phyloP scores from a whole-genome alignment of 2,113 vertebrate species.

The Etheostoma cragini region DNA sequence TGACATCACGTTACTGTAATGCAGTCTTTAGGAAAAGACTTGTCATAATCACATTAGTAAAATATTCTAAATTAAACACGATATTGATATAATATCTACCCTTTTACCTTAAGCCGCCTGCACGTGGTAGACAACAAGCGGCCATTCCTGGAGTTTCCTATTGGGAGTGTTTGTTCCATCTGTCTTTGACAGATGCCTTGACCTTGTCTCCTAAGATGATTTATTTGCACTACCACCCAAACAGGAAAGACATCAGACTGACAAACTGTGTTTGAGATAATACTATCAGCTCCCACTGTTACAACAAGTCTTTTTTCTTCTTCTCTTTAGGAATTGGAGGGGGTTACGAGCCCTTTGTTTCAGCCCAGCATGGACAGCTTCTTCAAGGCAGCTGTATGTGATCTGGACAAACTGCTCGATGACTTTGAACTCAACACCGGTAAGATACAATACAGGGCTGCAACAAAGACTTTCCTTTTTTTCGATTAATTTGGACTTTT shows the following conservation, averaged over 20 bases:
- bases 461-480: background rate
- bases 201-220: background rate
- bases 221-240: background rate
- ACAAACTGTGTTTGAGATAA: background rate
- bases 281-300: background rate
- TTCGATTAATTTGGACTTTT: background rate
- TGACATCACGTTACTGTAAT: too few species aligned
- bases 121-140: too few species aligned
- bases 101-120: too few species aligned
- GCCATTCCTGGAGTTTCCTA: too few species aligned
- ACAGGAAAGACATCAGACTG: background rate
- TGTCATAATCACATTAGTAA: too few species aligned
- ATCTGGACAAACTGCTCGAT: slow-evolving; percentile 96
- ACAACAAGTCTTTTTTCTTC: background rate
- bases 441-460: slow-evolving; percentile 57
- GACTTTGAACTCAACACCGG: slow-evolving; percentile 96
- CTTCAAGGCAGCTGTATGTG: slow-evolving; percentile 96
- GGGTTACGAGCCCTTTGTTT: slow-evolving; percentile 32
- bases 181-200: background rate
- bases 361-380: slow-evolving; percentile 93
- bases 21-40: too few species aligned
- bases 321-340: slow-evolving; percentile 39
- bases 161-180: too few species aligned
- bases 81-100: too few species aligned
- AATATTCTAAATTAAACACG: too few species aligned